A percentile compares a stretch with the other conserved stretches of the same genome.
These are phyloP conservation scores for Charina bottae DNA, from an alignment of 2,113 vertebrate genomes.

Conservation along the genomic window DNA sequence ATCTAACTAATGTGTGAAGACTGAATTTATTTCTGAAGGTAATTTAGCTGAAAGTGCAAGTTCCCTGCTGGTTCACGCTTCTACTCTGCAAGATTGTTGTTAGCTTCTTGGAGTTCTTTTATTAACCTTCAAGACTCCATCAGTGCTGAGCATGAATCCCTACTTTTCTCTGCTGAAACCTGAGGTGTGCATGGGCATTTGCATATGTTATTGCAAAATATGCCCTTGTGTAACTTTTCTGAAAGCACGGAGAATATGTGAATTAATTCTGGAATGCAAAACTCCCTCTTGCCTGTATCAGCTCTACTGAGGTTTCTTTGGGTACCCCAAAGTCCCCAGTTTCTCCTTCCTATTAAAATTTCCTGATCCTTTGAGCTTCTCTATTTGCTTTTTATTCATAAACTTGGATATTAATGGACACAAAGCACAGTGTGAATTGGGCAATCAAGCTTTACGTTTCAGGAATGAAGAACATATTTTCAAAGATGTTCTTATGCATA, in stretches of 20 bases:
- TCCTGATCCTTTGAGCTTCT: constrained; percentile 43
- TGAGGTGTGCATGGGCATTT: not conserved
- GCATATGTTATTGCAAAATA: not conserved
- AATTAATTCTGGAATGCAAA: not conserved
- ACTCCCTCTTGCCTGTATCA: constrained; percentile 30
- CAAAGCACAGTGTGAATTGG: constrained; percentile 52
- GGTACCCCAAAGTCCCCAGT: not conserved
- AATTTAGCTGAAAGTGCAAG: too few relatives aligned
- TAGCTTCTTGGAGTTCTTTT: too few relatives aligned
- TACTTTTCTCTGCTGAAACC: not conserved
- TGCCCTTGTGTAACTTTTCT: not conserved
- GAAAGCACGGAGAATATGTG: not conserved
- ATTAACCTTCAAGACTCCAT: too few relatives aligned
- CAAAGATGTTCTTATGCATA: constrained; percentile 45
- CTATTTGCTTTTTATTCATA: constrained; percentile 41
- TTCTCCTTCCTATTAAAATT: constrained; percentile 57
- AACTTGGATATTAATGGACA: constrained; percentile 54
- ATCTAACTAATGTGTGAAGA: too few relatives aligned
- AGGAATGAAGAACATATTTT: constrained; percentile 44
- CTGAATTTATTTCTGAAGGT: too few relatives aligned
- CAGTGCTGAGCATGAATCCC: too few relatives aligned
- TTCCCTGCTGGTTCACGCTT: too few relatives aligned
- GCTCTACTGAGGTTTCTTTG: constrained; percentile 23
- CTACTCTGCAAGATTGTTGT: too few relatives aligned
- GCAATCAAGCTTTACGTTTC: constrained; percentile 50